Percentiles rank a stretch among this genome's conserved stretches.
These are phyloP conservation scores for Siniperca obscura DNA, from an alignment of 2,797 vertebrate species.

Conservation along the genomic window DNA sequence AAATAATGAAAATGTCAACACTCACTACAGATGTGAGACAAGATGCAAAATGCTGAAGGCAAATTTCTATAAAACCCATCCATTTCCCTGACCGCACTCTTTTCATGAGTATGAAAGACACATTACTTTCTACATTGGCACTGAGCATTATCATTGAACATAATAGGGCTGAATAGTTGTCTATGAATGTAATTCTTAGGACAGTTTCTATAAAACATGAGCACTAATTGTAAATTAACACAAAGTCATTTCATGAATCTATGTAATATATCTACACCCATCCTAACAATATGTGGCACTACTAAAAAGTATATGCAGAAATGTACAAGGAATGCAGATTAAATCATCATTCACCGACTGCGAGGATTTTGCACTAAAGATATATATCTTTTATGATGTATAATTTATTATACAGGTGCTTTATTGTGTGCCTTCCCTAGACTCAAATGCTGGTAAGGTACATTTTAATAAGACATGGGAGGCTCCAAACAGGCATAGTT, in stretches of 20 bases:
- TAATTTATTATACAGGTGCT: conserved; percentile 23
- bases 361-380: neutral
- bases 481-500: conserved; percentile 29
- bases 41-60: neutral
- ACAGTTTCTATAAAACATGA: neutral
- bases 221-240: neutral
- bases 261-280: neutral
- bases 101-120: conserved; percentile 1
- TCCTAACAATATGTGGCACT: neutral
- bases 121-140: neutral
- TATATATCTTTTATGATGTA: neutral
- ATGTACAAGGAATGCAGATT: neutral
- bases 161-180: neutral
- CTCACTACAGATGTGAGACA: neutral
- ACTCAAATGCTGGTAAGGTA: conserved; percentile 26
- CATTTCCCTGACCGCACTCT: neutral
- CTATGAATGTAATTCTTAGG: conserved; percentile 4
- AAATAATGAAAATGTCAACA: conserved; percentile 9
- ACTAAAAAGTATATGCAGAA: neutral
- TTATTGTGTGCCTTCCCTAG: conserved; percentile 17
- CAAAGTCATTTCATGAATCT: neutral
- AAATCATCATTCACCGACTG: neutral
- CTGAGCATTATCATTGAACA: neutral
- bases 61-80: neutral
- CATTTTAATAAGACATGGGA: conserved; percentile 23